A percentile compares a stretch with the other conserved stretches of the same genome.
phyloP scores from a whole-genome alignment of 2,888 invertebrate genomes.

The Sarcophaga caerulescens region DNA sequence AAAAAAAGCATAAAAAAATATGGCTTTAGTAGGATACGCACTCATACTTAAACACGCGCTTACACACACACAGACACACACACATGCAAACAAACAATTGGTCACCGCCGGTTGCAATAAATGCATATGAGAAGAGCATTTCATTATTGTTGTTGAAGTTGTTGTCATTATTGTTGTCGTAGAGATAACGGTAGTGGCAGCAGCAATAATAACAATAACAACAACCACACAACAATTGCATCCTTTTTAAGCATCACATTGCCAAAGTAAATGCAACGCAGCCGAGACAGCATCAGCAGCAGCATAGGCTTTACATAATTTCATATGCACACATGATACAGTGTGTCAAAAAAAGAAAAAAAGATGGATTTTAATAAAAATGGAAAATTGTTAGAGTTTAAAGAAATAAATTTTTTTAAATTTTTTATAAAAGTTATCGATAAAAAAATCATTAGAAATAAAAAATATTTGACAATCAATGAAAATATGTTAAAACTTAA shows the following conservation, averaged over 20 bases:
- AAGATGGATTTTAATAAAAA: too few species aligned
- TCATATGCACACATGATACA: neutral
- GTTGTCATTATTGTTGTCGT: neutral
- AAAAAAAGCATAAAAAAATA: neutral
- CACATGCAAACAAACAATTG: constrained; percentile 35
- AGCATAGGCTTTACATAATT: neutral
- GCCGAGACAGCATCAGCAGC: neutral
- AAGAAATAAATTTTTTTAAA: too few species aligned
- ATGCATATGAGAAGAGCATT: constrained; percentile 16
- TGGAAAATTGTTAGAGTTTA: too few species aligned
- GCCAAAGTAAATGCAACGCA: constrained; percentile 37
- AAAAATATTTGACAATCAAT: too few species aligned
- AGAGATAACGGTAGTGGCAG: neutral
- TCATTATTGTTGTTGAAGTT: neutral
- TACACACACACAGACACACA: neutral
- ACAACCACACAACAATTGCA: constrained; percentile 46
- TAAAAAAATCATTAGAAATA: too few species aligned
- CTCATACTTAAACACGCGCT: constrained; percentile 25
- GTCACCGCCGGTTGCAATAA: constrained; percentile 43
- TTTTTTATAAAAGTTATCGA: too few species aligned
- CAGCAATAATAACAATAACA: neutral
- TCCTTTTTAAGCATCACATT: constrained; percentile 27
- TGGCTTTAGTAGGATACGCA: constrained; percentile 42
- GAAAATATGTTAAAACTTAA: too few species aligned
- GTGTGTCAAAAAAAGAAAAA: neutral